These are phyloP conservation scores for Gnathonemus longibarbis DNA, from an alignment of 2,113 vertebrate genomes.

Conservation along the genomic window DNA sequence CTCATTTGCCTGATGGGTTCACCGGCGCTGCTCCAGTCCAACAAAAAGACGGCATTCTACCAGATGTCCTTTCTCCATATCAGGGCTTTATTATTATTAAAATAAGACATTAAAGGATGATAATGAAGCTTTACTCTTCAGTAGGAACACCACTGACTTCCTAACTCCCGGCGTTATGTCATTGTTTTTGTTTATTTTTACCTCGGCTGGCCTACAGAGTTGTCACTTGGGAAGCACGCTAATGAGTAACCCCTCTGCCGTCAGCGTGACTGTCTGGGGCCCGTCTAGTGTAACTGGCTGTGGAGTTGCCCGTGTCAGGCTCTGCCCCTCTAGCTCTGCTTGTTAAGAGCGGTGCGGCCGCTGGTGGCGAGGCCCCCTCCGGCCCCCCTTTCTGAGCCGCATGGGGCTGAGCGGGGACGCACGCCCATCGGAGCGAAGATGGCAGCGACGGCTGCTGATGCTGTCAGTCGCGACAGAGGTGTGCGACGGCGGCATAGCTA, in stretches of 20 bases:
- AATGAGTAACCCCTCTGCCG: background rate
- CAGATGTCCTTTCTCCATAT: background rate
- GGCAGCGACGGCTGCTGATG: background rate
- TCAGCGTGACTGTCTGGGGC: background rate
- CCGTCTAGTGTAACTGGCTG: background rate
- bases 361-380: background rate
- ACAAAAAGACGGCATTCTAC: background rate
- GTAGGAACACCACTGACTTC: background rate
- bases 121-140: background rate
- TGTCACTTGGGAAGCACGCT: background rate
- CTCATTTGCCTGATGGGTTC: background rate
- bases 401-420: background rate
- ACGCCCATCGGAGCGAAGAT: background rate
- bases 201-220: background rate
- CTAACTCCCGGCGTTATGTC: background rate
- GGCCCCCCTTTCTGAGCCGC: background rate
- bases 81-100: background rate
- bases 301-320: background rate
- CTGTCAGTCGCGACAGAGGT: background rate
- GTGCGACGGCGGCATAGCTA: background rate
- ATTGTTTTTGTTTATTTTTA: background rate
- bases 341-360: no score
- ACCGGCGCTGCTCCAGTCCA: background rate
- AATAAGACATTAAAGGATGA: background rate
- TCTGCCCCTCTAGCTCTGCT: background rate